A percentile compares a stretch with the other conserved stretches of the same genome.
These are phyloP conservation scores for Characodon lateralis DNA, from an alignment of 2,797 vertebrate species.

Conservation along the genomic window DNA sequence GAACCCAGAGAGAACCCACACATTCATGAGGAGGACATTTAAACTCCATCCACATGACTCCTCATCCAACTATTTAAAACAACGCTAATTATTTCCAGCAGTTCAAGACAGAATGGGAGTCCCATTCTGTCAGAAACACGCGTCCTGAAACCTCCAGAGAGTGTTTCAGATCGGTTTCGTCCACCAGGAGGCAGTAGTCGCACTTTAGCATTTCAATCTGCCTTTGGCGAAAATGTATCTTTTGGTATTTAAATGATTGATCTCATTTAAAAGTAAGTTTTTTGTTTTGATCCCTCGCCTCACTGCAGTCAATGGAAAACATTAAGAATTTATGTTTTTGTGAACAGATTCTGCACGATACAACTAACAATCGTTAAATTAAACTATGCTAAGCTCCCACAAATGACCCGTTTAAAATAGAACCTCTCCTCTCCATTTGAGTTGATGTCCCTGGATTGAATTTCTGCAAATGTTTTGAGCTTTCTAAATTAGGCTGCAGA, in stretches of 20 bases:
- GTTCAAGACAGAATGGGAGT: too few species aligned
- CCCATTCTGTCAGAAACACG: too few species aligned
- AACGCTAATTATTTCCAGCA: too few species aligned
- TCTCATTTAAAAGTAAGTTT: not conserved
- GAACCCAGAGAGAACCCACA: too few species aligned
- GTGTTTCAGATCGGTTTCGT: too few species aligned
- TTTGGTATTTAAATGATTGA: not conserved
- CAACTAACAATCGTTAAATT: not conserved
- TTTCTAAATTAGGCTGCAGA: not conserved
- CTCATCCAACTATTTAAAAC: too few species aligned
- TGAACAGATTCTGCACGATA: not conserved
- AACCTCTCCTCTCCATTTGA: not conserved
- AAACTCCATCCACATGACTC: too few species aligned
- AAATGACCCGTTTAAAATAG: not conserved
- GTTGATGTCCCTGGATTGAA: not conserved
- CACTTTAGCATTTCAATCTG: too few species aligned
- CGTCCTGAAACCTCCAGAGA: too few species aligned
- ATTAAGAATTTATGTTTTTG: conserved; percentile 1
- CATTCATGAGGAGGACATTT: too few species aligned
- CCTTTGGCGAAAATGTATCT: too few species aligned
- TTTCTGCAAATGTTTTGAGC: not conserved
- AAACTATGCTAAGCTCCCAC: not conserved
- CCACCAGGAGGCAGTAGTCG: too few species aligned
- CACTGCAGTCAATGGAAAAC: not conserved
- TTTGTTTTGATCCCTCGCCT: not conserved